Conservation (phyloP, 2,113 vertebrate genomes). For the Cisticola juncidis region DNA sequence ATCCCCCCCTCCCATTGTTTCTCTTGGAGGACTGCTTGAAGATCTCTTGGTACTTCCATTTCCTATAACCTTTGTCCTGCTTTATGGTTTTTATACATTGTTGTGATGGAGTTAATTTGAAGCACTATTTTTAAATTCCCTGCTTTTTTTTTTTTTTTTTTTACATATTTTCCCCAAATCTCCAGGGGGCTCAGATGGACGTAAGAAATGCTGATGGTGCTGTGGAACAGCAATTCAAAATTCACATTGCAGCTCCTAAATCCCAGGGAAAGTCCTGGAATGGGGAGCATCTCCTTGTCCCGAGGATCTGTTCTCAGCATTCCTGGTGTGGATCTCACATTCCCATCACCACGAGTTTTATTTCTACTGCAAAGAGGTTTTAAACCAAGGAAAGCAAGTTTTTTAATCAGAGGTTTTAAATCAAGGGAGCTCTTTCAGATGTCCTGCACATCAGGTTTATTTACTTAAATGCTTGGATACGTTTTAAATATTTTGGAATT, state of each 20-base stretch:
- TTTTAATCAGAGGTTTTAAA: background rate
- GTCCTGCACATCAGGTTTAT: background rate
- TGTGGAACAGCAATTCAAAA: background rate
- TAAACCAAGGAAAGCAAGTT: background rate
- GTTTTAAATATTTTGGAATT: background rate
- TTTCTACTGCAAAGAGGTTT: background rate
- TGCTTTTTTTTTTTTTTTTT: constrained; percentile 18
- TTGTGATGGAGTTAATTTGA: constrained; percentile 43
- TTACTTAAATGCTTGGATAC: background rate
- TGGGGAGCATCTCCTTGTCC: background rate
- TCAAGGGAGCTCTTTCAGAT: background rate
- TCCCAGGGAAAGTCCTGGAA: background rate
- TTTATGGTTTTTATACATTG: constrained; percentile 56
- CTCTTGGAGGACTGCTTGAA: constrained; percentile 32
- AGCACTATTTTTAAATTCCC: constrained; percentile 56
- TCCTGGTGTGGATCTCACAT: background rate
- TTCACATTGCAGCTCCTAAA: background rate
- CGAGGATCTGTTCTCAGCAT: background rate
- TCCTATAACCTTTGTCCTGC: constrained; percentile 65
- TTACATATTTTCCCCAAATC: constrained; percentile 41
- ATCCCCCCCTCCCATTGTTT: constrained; percentile 29
- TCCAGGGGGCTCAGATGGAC: constrained; percentile 12
- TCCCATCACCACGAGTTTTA: background rate
- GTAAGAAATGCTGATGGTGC: constrained; percentile 1
- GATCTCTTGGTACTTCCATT: constrained; percentile 61